Conservation (phyloP, 1,140 invertebrate genomes). For the Habropoda laboriosa region DNA sequence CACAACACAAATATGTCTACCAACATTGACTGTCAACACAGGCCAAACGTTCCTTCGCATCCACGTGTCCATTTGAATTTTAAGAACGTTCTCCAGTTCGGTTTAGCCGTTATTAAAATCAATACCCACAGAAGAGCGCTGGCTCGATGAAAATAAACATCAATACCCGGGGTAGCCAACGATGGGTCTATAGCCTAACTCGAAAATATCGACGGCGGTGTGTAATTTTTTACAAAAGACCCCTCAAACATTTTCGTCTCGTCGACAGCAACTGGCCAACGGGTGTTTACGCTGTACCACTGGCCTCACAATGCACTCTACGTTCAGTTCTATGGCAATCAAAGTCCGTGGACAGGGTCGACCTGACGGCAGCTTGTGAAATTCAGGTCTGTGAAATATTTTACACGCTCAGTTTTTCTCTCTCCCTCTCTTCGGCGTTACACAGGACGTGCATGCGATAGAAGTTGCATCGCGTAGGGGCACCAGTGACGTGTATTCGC, state of each 20-base stretch:
- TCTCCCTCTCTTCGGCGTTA: background rate
- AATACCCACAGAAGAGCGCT: background rate
- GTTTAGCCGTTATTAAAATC: constrained; percentile 2
- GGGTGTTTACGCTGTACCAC: constrained; percentile 49
- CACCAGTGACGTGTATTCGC: background rate
- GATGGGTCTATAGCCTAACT: background rate
- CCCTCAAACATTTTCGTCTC: constrained; percentile 31
- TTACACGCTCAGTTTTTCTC: constrained; percentile 37
- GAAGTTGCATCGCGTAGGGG: constrained; percentile 13
- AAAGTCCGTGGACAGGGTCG: constrained; percentile 37
- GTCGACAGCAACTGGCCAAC: constrained; percentile 37
- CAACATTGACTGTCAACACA: background rate
- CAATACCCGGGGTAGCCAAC: background rate
- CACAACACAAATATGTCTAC: too few relatives aligned
- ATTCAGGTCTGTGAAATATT: constrained; percentile 59
- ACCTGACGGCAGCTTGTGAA: constrained; percentile 20
- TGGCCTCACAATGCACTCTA: constrained; percentile 35
- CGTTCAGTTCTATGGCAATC: constrained; percentile 53
- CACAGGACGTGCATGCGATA: constrained; percentile 10
- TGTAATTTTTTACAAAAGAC: constrained; percentile 48
- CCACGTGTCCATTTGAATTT: background rate
- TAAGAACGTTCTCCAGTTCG: background rate
- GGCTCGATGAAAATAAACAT: constrained; percentile 20
- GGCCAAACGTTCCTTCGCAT: background rate
- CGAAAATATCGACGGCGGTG: constrained; percentile 28